phyloP scores from a whole-genome alignment of 2,888 invertebrate genomes.

The Zhengitettix transpicula region DNA sequence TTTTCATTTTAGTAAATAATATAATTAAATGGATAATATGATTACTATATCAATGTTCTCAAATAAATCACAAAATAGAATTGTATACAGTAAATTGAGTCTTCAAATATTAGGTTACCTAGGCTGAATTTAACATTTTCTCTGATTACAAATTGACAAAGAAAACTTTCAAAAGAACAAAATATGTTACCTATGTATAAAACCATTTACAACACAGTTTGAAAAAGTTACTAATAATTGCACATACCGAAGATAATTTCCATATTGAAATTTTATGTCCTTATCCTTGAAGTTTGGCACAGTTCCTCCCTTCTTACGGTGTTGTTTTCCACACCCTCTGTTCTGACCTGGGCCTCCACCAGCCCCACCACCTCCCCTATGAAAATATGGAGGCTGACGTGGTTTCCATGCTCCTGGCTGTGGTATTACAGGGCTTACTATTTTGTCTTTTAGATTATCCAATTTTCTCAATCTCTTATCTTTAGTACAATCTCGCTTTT shows the following conservation, averaged over 20 bases:
- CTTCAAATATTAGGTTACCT: too few species aligned
- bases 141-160: too few species aligned
- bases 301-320: constrained; percentile 1
- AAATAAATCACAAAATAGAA: too few species aligned
- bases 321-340: constrained; percentile 12
- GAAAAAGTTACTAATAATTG: constrained; percentile 5
- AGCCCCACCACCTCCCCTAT: constrained; percentile 9
- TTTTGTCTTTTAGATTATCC: constrained; percentile 67
- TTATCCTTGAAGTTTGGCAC: constrained; percentile 54
- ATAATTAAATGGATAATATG: too few species aligned
- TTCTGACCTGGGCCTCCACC: constrained; percentile 24
- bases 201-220: not conserved
- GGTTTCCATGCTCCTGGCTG: constrained; percentile 73
- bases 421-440: constrained; percentile 81
- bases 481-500: constrained; percentile 24
- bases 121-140: too few species aligned
- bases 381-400: constrained; percentile 5
- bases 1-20: too few species aligned
- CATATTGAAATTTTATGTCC: constrained; percentile 73
- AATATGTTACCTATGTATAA: too few species aligned
- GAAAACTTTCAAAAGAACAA: not conserved
- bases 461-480: constrained; percentile 18
- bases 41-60: too few species aligned
- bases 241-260: constrained; percentile 75
- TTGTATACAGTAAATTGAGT: too few species aligned